These are phyloP conservation scores for Epistrophe eligans DNA, from an alignment of 2,888 invertebrate genomes.

Conservation along the genomic window DNA sequence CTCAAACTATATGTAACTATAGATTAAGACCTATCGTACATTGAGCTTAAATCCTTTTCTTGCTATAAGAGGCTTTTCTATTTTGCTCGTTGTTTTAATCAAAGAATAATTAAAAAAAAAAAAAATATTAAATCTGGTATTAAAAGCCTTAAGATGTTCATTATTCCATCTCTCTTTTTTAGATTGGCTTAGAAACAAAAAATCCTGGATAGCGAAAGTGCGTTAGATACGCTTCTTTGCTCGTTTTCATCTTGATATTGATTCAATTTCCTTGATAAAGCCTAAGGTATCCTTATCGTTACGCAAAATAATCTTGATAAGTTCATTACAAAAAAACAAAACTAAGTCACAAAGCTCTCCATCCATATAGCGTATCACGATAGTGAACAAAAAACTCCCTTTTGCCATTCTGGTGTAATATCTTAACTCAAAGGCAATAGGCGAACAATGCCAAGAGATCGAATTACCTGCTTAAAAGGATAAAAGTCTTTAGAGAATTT, in stretches of 20 bases:
- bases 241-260: conserved; percentile 11
- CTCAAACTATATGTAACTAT: too few relatives aligned
- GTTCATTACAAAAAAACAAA: conserved; percentile 17
- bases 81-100: background rate
- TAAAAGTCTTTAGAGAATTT: conserved; percentile 49
- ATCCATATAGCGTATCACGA: conserved; percentile 26
- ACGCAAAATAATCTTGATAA: conserved; percentile 64
- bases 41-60: background rate
- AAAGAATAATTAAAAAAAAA: background rate
- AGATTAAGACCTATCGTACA: too few relatives aligned
- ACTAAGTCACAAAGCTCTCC: conserved; percentile 32
- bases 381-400: conserved; percentile 19
- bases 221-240: conserved; percentile 9
- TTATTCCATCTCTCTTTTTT: background rate
- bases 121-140: conserved; percentile 3
- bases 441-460: conserved; percentile 52
- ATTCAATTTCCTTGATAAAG: conserved; percentile 56
- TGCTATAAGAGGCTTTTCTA: background rate
- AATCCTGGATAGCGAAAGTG: background rate
- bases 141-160: background rate
- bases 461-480: conserved; percentile 68
- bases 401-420: background rate
- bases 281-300: conserved; percentile 58
- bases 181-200: background rate
- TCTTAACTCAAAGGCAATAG: conserved; percentile 41